Conservation (phyloP, 2,888 invertebrate genomes). For the Aphrophora alni region DNA sequence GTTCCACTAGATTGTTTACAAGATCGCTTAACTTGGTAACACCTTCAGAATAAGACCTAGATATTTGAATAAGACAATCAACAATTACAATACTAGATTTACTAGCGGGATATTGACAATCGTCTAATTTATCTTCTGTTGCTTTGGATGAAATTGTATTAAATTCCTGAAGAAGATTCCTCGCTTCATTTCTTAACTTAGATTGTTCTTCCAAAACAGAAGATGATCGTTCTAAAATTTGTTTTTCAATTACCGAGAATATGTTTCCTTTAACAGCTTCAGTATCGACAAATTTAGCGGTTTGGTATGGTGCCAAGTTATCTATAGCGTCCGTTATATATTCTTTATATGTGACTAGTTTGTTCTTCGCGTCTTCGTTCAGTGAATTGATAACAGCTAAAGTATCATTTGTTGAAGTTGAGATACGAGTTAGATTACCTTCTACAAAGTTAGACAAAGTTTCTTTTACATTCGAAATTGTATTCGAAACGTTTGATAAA, state of each 20-base stretch:
- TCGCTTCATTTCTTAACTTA: neutral
- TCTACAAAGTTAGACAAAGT: neutral
- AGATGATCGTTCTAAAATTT: neutral
- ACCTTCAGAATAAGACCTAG: neutral
- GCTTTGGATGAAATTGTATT: neutral
- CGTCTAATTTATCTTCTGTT: neutral
- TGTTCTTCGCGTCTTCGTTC: neutral
- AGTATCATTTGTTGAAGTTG: neutral
- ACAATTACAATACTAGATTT: neutral
- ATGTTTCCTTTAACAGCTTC: neutral
- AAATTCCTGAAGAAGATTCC: neutral
- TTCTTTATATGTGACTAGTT: neutral
- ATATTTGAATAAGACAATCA: neutral
- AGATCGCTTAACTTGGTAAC: neutral
- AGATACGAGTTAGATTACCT: neutral
- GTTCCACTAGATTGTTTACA: neutral
- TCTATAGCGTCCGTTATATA: neutral
- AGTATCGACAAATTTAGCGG: neutral
- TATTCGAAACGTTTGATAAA: neutral
- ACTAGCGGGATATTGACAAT: neutral
- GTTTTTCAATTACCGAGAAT: neutral
- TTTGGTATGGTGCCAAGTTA: neutral
- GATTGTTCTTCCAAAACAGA: neutral
- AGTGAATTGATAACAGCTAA: neutral
- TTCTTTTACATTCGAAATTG: neutral